phyloP scores from a whole-genome alignment of 2,113 vertebrate genomes.

The Gopherus flavomarginatus region DNA sequence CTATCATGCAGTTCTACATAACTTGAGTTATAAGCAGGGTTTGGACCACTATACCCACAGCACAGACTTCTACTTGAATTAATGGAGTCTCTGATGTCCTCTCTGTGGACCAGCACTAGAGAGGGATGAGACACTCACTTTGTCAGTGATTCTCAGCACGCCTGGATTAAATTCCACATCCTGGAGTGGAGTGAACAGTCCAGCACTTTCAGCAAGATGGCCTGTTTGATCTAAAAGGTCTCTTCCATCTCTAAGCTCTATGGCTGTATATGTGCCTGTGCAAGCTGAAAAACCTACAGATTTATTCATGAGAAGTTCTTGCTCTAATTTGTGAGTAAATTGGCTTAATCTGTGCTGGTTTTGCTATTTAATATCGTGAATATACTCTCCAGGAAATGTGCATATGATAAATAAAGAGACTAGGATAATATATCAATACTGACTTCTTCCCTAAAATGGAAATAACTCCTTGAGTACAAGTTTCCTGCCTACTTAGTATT shows the following conservation, averaged over 20 bases:
- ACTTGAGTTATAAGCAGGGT: not conserved
- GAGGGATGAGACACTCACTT: not conserved
- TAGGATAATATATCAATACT: not conserved
- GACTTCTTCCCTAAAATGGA: not conserved
- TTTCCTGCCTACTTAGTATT: not conserved
- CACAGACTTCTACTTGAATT: not conserved
- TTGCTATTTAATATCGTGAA: not conserved
- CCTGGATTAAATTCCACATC: not conserved
- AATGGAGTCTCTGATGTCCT: not conserved
- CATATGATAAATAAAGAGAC: not conserved
- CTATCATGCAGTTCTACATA: not conserved
- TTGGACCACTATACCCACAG: not conserved
- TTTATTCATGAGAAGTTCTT: rapidly evolving
- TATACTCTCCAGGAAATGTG: not conserved
- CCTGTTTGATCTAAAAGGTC: not conserved
- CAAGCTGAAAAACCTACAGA: not conserved
- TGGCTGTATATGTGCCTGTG: not conserved
- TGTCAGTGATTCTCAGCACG: not conserved
- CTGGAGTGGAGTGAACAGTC: not conserved
- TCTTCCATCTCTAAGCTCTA: not conserved
- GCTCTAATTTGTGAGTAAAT: not conserved
- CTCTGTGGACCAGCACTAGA: not conserved
- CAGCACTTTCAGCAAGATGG: not conserved
- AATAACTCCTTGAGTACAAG: not conserved
- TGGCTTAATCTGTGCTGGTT: not conserved